Conservation (phyloP, 2,797 vertebrate genomes). For the Darevskia mixta region DNA sequence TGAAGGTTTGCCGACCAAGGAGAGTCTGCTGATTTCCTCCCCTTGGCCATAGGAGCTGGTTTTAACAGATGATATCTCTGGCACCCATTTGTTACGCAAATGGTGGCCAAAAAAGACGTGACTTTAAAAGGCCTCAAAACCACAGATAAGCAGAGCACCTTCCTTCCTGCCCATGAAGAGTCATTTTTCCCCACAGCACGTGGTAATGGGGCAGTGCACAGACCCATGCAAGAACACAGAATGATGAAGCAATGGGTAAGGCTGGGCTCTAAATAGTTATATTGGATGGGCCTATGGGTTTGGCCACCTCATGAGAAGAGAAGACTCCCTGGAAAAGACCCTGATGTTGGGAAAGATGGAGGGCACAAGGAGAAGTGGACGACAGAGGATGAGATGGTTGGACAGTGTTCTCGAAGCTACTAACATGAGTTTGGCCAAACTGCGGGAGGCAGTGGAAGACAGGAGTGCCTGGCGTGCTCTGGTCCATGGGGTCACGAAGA, state of each 20-base stretch:
- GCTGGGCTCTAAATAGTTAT: not conserved
- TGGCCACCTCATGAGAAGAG: not conserved
- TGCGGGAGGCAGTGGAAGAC: no score
- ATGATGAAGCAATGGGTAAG: not conserved
- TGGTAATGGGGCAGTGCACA: no score
- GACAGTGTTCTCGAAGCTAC: no score
- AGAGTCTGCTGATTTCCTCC: conserved; percentile 13
- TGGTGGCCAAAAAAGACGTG: not conserved
- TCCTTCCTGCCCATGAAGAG: not conserved
- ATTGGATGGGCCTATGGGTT: not conserved
- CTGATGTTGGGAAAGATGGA: no score
- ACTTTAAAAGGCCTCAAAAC: not conserved
- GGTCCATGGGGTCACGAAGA: no score
- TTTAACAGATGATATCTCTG: conserved; percentile 17
- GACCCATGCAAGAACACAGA: not conserved
- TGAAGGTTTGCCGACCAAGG: not conserved
- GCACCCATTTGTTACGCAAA: conserved; percentile 1
- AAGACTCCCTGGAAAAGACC: no score
- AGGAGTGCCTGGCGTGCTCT: no score
- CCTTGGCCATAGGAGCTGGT: not conserved
- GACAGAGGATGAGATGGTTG: no score
- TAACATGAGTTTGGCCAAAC: no score
- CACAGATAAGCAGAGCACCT: not conserved
- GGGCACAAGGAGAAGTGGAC: no score
- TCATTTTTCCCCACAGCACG: not conserved